A percentile compares a stretch with the other conserved stretches of the same genome.
Conservation (phyloP, 2,113 vertebrate species). For the Hirundichthys speculiger region DNA sequence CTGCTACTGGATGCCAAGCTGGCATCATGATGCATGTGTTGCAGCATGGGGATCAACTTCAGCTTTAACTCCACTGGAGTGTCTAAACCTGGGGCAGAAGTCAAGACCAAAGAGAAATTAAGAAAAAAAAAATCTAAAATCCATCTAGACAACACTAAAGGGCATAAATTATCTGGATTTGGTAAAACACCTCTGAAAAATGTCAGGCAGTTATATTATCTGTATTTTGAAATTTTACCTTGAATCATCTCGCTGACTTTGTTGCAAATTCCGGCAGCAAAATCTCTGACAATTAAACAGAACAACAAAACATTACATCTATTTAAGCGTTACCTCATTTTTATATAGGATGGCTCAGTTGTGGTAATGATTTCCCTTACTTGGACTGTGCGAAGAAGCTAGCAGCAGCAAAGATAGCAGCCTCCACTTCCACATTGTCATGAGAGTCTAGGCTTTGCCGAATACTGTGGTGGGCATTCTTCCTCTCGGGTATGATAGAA, state of each 20-base stretch:
- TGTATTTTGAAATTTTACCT: slow-evolving; percentile 81
- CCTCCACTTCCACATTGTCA: slow-evolving; percentile 97
- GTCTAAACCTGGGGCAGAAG: slow-evolving; percentile 83
- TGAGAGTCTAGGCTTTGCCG: slow-evolving; percentile 98
- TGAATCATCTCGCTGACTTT: slow-evolving; percentile 99
- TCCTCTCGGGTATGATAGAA: slow-evolving; percentile 96
- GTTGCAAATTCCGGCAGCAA: slow-evolving; percentile 98
- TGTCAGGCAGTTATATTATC: background rate
- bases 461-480: slow-evolving; percentile 98
- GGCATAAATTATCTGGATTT: no score
- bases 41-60: slow-evolving; percentile 94
- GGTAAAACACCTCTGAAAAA: background rate
- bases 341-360: background rate
- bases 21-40: slow-evolving; percentile 98
- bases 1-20: slow-evolving; percentile 92
- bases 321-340: background rate
- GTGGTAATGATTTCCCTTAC: slow-evolving; percentile 77
- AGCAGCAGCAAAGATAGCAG: slow-evolving; percentile 96
- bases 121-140: background rate
- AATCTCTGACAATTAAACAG: slow-evolving; percentile 85
- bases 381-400: slow-evolving; percentile 98
- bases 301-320: background rate
- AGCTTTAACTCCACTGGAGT: slow-evolving; percentile 97
- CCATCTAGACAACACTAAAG: background rate
- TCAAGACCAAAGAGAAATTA: background rate